Percentiles rank a stretch among this genome's conserved stretches.
phyloP scores from a whole-genome alignment of 2,888 invertebrate species.

The Drosophila rellima region DNA sequence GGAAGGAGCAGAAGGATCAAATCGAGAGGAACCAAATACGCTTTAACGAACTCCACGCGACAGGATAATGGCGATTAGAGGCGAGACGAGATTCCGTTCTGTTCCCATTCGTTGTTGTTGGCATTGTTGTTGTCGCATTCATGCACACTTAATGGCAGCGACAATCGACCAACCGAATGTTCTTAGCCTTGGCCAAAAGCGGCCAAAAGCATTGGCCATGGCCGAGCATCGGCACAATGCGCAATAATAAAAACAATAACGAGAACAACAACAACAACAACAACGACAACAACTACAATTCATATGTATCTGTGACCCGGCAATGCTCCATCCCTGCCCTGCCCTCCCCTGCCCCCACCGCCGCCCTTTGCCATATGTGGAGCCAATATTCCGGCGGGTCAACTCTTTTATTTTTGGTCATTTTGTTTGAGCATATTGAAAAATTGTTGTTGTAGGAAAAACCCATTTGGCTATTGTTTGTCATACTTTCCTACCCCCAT shows the following conservation, averaged over 20 bases:
- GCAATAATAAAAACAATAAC: constrained; percentile 73
- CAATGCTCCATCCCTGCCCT: neutral
- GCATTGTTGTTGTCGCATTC: constrained; percentile 62
- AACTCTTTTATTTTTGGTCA: constrained; percentile 70
- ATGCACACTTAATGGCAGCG: constrained; percentile 75
- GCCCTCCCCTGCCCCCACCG: neutral
- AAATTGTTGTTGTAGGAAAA: constrained; percentile 76
- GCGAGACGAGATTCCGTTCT: neutral
- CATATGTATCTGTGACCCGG: constrained; percentile 21
- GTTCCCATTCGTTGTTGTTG: constrained; percentile 26
- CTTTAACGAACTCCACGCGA: constrained; percentile 30
- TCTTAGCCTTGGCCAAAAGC: constrained; percentile 67
- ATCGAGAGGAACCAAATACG: constrained; percentile 21
- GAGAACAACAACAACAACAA: constrained; percentile 36
- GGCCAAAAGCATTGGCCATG: constrained; percentile 4
- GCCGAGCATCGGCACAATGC: constrained; percentile 46
- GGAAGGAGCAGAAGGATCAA: neutral
- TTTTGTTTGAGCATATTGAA: constrained; percentile 74
- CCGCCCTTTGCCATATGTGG: neutral
- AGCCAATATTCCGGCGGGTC: constrained; percentile 28
- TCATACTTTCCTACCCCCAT: constrained; percentile 53
- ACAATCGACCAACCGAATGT: constrained; percentile 70
- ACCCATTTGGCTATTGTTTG: constrained; percentile 79
- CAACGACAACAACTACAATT: constrained; percentile 9
- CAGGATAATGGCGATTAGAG: constrained; percentile 20